phyloP scores from a whole-genome alignment of 2,797 vertebrate species.

The Diglossa cyanea region DNA sequence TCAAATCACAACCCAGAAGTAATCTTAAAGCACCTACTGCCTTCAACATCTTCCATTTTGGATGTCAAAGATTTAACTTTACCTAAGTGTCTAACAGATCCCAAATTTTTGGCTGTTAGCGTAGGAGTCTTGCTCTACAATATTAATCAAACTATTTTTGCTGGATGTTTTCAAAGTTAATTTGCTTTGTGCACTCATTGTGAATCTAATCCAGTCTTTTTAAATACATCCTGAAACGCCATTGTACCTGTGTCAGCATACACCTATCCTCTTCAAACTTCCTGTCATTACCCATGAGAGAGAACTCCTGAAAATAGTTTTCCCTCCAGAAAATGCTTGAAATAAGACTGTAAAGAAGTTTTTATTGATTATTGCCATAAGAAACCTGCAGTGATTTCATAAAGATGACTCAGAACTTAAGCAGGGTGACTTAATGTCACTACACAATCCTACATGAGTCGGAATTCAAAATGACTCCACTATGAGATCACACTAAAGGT shows the following conservation, averaged over 20 bases:
- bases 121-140: not conserved
- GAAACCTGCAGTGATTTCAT: slow-evolving; percentile 45
- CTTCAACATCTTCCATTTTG: not conserved
- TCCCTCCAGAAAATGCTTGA: not conserved
- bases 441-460: not conserved
- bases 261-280: not conserved
- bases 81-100: not conserved
- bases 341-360: not conserved
- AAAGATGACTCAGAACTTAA: slow-evolving; percentile 23
- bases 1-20: not conserved
- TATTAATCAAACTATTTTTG: not conserved
- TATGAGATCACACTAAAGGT: not conserved
- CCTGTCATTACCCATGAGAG: not conserved
- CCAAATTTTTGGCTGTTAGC: not conserved
- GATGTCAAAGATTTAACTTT: not conserved
- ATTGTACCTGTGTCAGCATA: not conserved
- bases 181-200: not conserved
- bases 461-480: not conserved
- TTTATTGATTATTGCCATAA: not conserved
- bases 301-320: not conserved
- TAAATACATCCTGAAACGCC: not conserved
- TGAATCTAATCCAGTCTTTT: not conserved
- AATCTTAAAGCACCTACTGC: not conserved
- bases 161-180: not conserved
- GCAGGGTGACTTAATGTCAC: not conserved